These are phyloP conservation scores for Epinotia ramella DNA, from an alignment of 2,888 invertebrate species.

Conservation along the genomic window DNA sequence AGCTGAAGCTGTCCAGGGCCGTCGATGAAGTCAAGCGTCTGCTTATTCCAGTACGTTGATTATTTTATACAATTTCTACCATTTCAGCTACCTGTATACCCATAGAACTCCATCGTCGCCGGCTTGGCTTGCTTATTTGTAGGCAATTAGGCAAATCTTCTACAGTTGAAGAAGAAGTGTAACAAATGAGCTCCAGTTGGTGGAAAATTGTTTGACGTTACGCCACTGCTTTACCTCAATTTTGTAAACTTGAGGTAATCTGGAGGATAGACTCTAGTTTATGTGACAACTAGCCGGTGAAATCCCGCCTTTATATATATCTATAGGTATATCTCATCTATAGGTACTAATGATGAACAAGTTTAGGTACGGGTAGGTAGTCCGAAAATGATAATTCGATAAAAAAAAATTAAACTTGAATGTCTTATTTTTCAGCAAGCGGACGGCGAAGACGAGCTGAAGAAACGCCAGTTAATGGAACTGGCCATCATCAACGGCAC, in stretches of 20 bases:
- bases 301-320: background rate
- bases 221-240: background rate
- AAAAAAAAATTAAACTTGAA: constrained; percentile 24
- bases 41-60: constrained; percentile 95
- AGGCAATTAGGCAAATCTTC: background rate
- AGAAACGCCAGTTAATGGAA: constrained; percentile 99
- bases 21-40: constrained; percentile 99
- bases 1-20: constrained; percentile 97
- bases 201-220: background rate
- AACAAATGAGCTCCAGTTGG: background rate
- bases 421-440: constrained; percentile 90
- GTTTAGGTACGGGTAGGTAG: too few species aligned
- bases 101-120: background rate
- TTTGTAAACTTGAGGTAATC: background rate
- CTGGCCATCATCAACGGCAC: constrained; percentile 99
- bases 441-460: constrained; percentile 99
- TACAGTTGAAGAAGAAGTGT: background rate
- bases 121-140: background rate
- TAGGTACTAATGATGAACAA: too few species aligned
- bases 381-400: too few species aligned
- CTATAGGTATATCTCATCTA: too few species aligned
- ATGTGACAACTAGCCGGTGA: background rate
- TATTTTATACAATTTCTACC: background rate
- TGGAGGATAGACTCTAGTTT: background rate
- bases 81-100: too few species aligned